Conservation (phyloP, 2,113 vertebrate species). For the Hassar affinis region DNA sequence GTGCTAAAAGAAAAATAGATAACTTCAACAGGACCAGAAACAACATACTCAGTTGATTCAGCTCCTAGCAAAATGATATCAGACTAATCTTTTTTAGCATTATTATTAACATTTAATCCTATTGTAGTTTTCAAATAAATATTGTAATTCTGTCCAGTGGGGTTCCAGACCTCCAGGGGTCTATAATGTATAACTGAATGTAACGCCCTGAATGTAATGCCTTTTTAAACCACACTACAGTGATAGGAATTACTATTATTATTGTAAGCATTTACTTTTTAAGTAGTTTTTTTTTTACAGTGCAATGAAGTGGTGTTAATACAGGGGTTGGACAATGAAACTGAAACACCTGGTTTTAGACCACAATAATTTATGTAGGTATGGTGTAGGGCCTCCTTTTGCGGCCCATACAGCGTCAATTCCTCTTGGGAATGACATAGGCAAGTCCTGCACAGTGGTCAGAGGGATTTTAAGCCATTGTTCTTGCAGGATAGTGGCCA, state of each 20-base stretch:
- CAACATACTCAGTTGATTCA: conserved; percentile 42
- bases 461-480: no score
- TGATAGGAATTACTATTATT: not conserved
- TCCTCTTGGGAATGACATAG: no score
- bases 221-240: not conserved
- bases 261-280: no score
- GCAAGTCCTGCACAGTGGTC: no score
- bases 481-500: no score
- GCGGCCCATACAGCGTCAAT: no score
- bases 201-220: not conserved
- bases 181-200: not conserved
- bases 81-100: not conserved
- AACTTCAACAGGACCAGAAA: conserved; percentile 53
- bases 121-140: not conserved
- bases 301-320: not conserved
- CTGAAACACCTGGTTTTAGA: no score
- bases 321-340: no score
- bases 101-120: not conserved
- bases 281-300: no score
- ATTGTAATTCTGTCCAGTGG: not conserved
- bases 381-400: no score
- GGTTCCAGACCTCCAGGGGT: not conserved
- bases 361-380: no score
- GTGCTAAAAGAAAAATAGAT: conserved; percentile 44
- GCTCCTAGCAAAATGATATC: not conserved